Conservation (phyloP, 2,113 vertebrate species). For the Xyliphius kryptos region DNA sequence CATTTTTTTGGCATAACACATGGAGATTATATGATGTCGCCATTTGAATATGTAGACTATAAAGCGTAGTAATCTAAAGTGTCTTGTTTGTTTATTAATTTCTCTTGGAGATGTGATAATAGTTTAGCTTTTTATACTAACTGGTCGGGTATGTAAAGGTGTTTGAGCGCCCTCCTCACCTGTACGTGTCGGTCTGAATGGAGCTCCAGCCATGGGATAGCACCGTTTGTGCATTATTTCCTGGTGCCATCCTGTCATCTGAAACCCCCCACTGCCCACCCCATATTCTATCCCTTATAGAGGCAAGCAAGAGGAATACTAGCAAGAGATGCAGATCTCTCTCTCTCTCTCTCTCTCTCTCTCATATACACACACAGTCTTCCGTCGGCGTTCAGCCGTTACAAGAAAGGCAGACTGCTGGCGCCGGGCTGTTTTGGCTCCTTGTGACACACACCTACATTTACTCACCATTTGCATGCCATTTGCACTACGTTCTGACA, state of each 20-base stretch:
- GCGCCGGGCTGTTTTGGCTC: slow-evolving; percentile 63
- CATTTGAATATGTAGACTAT: no score
- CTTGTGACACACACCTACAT: slow-evolving; percentile 33
- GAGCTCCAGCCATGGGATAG: slow-evolving; percentile 7
- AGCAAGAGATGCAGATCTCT: slow-evolving; percentile 37
- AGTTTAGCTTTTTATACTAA: no score
- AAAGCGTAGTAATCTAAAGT: no score
- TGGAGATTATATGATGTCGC: no score
- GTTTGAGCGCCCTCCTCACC: slow-evolving; percentile 10
- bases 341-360: no score
- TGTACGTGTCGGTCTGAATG: slow-evolving; percentile 19
- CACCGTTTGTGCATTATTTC: slow-evolving; percentile 15
- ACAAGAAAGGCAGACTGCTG: slow-evolving; percentile 73
- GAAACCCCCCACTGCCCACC: no score
- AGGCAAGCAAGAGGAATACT: slow-evolving; percentile 33
- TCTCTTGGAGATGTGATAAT: no score
- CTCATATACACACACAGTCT: slow-evolving; percentile 15
- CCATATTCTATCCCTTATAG: slow-evolving; percentile 15
- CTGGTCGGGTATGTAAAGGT: no score
- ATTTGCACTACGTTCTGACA: slow-evolving; percentile 11
- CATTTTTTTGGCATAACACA: no score
- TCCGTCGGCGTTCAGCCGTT: slow-evolving; percentile 67
- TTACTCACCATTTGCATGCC: slow-evolving; percentile 32
- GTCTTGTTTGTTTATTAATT: no score
- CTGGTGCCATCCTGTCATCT: slow-evolving; percentile 29